phyloP scores from a whole-genome alignment of 2,888 invertebrate genomes.

The Halictus quadricinctus region DNA sequence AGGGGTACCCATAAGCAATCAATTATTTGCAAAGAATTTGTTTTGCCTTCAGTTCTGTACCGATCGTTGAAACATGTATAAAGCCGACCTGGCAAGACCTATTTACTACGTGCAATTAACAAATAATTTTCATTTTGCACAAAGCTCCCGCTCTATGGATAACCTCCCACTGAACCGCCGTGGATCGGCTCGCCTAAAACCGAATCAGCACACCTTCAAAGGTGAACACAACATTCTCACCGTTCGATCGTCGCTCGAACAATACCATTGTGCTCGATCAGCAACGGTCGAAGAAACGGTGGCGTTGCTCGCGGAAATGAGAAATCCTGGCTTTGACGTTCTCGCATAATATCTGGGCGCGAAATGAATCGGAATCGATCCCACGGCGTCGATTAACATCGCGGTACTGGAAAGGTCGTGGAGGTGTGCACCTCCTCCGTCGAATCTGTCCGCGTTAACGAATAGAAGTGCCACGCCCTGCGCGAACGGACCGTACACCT shows the following conservation, averaged over 20 bases:
- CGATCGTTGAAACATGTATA: too few species aligned
- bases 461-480: conserved; percentile 79
- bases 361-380: conserved; percentile 48
- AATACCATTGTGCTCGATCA: neutral
- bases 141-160: too few species aligned
- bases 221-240: neutral
- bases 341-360: conserved; percentile 7
- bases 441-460: conserved; percentile 75
- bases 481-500: conserved; percentile 73
- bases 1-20: too few species aligned
- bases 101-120: too few species aligned
- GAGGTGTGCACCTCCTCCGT: conserved; percentile 60
- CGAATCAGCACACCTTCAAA: neutral
- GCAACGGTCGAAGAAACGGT: neutral
- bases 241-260: conserved; percentile 1
- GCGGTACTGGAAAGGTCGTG: conserved; percentile 63
- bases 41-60: too few species aligned
- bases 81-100: too few species aligned
- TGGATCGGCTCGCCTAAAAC: too few species aligned
- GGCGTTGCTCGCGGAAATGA: neutral
- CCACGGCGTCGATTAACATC: conserved; percentile 55
- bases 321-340: conserved; percentile 13
- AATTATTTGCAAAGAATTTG: too few species aligned
- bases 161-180: too few species aligned
- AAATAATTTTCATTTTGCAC: too few species aligned